Percentiles rank a stretch among this genome's conserved stretches.
Evolutionary conservation across 92 coral and sea anemone genomes (phyloP).

Genomic region (Porites lobata): DNA sequence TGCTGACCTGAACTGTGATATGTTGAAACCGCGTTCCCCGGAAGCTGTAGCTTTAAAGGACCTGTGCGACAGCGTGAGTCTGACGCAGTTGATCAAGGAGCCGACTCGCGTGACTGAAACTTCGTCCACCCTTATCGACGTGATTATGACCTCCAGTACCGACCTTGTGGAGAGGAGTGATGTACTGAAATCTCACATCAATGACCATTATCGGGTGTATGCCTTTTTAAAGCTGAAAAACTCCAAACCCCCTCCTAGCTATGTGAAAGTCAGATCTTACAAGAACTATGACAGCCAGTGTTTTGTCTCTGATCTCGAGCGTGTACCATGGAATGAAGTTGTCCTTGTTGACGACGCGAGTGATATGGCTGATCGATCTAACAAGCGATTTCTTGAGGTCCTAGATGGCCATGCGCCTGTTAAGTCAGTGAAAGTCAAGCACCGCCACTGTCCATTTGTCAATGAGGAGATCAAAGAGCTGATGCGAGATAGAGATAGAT

Average conservation of each 20-base stretch:
- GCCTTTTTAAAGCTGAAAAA: slow-evolving; percentile 51
- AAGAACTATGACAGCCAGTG: slow-evolving; percentile 50
- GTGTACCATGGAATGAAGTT: slow-evolving; percentile 49
- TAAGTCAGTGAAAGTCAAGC: slow-evolving; percentile 38
- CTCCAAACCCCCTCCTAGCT: slow-evolving; percentile 46
- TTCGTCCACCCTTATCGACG: no score
- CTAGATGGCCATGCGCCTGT: slow-evolving; percentile 60
- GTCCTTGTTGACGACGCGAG: no score
- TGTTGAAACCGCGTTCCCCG: not conserved
- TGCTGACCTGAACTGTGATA: slow-evolving; percentile 59
- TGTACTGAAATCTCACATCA: slow-evolving; percentile 57
- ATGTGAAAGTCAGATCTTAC: slow-evolving; percentile 51
- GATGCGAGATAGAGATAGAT: no score
- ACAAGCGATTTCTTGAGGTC: slow-evolving; percentile 53
- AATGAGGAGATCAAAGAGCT: no score
- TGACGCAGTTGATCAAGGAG: no score
- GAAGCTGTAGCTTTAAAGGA: no score
- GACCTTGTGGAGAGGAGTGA: slow-evolving; percentile 60
- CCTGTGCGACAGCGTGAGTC: no score
- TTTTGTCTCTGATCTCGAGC: slow-evolving; percentile 59
- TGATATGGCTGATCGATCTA: slow-evolving; percentile 57
- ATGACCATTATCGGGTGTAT: slow-evolving; percentile 64
- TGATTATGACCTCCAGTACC: slow-evolving; percentile 14
- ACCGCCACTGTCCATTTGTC: slow-evolving; percentile 55
- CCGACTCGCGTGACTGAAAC: no score